Conservation (phyloP, 53 echinoderm and acorn worm genomes). For the Temnopleurus reevesii region DNA sequence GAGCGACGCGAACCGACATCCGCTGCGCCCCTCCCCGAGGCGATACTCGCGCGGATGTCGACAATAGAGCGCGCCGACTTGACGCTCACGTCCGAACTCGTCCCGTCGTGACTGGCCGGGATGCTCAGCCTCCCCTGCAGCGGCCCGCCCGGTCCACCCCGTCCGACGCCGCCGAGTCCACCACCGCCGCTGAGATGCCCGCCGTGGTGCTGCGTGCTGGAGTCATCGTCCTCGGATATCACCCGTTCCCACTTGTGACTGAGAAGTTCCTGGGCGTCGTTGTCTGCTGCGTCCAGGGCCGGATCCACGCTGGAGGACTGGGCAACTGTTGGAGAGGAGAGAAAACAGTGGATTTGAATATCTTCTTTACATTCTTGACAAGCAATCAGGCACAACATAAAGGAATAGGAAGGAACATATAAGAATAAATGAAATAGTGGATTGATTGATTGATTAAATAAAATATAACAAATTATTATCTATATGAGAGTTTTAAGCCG, state of each 20-base stretch:
- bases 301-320: conserved; percentile 40
- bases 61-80: conserved; percentile 83
- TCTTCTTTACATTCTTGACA: too few relatives aligned
- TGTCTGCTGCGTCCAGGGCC: conserved; percentile 54
- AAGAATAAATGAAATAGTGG: too few relatives aligned
- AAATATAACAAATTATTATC: too few relatives aligned
- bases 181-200: not conserved
- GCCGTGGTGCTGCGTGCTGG: conserved; percentile 30
- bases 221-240: conserved; percentile 64
- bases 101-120: conserved; percentile 69
- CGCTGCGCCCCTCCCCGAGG: conserved; percentile 78
- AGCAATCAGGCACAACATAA: too few relatives aligned
- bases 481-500: too few relatives aligned
- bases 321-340: too few relatives aligned
- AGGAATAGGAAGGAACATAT: too few relatives aligned
- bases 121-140: conserved; percentile 65
- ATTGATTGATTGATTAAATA: too few relatives aligned
- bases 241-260: conserved; percentile 93
- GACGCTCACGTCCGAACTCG: conserved; percentile 64
- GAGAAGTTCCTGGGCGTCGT: conserved; percentile 69
- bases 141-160: conserved; percentile 47
- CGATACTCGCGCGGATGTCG: conserved; percentile 91
- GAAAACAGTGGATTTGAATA: too few relatives aligned
- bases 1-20: conserved; percentile 42
- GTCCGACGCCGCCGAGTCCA: not conserved